phyloP scores from a whole-genome alignment of 2,888 invertebrate species.

The Carabus problematicus region DNA sequence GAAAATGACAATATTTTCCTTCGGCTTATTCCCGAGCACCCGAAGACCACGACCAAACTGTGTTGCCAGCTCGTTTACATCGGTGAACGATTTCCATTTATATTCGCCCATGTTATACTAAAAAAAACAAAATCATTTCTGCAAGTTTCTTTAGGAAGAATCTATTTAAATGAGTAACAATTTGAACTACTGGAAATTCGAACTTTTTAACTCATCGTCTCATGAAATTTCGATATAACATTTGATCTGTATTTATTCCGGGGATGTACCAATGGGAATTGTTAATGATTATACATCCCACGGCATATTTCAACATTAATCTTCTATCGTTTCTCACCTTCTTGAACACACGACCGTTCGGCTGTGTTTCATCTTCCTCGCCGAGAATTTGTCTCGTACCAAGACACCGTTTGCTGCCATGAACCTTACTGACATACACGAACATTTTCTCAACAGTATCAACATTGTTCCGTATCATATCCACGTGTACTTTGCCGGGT shows the following conservation, averaged over 20 bases:
- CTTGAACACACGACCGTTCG: constrained; percentile 94
- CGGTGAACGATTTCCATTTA: constrained; percentile 84
- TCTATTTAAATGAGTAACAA: too few relatives aligned
- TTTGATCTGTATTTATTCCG: neutral
- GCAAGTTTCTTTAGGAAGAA: too few relatives aligned
- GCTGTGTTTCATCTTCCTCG: constrained; percentile 93
- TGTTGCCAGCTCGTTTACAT: constrained; percentile 77
- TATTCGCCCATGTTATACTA: constrained; percentile 94
- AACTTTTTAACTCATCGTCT: too few relatives aligned
- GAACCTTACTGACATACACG: constrained; percentile 76
- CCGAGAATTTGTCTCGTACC: constrained; percentile 90
- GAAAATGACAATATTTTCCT: constrained; percentile 87
- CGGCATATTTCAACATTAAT: too few relatives aligned
- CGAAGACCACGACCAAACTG: constrained; percentile 86
- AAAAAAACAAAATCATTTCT: constrained; percentile 48
- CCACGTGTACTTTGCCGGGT: constrained; percentile 74
- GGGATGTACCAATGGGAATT: constrained; percentile 6
- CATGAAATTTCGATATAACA: neutral
- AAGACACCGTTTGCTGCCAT: constrained; percentile 77
- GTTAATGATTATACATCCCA: too few relatives aligned
- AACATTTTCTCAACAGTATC: constrained; percentile 86
- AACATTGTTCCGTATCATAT: constrained; percentile 77
- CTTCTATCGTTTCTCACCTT: constrained; percentile 82
- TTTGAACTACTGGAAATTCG: too few relatives aligned
- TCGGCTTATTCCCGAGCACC: constrained; percentile 76